A percentile compares a stretch with the other conserved stretches of the same genome.
Conservation (phyloP, 2,888 invertebrate genomes). For the Hypomecis punctinalis region DNA sequence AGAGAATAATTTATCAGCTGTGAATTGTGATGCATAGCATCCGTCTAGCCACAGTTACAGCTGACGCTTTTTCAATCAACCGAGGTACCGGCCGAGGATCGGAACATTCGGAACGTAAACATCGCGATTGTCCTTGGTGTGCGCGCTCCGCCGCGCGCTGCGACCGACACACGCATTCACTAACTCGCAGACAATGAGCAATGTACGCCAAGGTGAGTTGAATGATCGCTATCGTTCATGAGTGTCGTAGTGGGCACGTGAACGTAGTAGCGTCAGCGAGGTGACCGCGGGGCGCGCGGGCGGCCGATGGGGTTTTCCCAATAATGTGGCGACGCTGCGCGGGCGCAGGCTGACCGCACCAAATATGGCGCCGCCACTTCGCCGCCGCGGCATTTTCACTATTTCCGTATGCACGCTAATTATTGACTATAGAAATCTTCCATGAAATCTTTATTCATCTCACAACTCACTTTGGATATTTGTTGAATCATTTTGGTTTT, state of each 20-base stretch:
- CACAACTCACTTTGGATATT: background rate
- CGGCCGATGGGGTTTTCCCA: slow-evolving; percentile 79
- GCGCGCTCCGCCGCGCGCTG: slow-evolving; percentile 19
- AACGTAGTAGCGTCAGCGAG: slow-evolving; percentile 38
- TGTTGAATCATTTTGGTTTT: background rate
- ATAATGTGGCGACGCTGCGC: slow-evolving; percentile 67
- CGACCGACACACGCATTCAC: slow-evolving; percentile 10
- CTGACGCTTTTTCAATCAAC: slow-evolving; percentile 23
- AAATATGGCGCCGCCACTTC: slow-evolving; percentile 60
- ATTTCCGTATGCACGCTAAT: slow-evolving; percentile 57
- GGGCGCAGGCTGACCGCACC: slow-evolving; percentile 62
- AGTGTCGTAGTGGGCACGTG: slow-evolving; percentile 33
- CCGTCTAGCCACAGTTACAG: slow-evolving; percentile 19
- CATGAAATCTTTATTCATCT: slow-evolving; percentile 5
- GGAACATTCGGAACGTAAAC: slow-evolving; percentile 1
- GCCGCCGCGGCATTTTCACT: slow-evolving; percentile 56
- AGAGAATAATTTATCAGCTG: slow-evolving; percentile 30
- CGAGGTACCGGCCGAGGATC: background rate
- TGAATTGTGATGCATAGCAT: slow-evolving; percentile 21
- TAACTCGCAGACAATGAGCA: slow-evolving; percentile 19
- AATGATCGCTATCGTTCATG: slow-evolving; percentile 23
- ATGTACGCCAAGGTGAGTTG: slow-evolving; percentile 25
- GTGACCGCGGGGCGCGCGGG: slow-evolving; percentile 36
- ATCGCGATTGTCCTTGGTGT: slow-evolving; percentile 6
- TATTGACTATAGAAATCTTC: slow-evolving; percentile 26